Evolutionary conservation across 2,797 vertebrate genomes (phyloP).

Genomic region (Potorous gilbertii): DNA sequence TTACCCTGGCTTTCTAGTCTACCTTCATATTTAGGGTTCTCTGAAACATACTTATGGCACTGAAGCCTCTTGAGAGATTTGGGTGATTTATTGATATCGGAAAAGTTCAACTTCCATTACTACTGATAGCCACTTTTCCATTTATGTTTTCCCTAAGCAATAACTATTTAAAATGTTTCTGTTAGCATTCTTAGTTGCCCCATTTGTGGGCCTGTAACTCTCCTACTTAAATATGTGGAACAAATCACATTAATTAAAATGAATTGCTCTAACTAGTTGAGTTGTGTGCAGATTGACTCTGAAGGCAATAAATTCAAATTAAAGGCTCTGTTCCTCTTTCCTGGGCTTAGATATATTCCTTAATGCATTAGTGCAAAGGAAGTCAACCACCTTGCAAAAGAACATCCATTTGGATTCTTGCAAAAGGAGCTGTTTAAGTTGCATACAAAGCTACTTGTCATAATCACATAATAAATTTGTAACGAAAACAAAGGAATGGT

Average conservation of each 20-base stretch:
- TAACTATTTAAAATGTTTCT: conserved; percentile 73
- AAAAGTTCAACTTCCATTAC: conserved; percentile 77
- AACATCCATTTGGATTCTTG: conserved; percentile 51
- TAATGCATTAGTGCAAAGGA: conserved; percentile 49
- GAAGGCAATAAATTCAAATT: conserved; percentile 81
- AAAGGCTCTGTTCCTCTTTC: conserved; percentile 60
- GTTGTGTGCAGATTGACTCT: conserved; percentile 62
- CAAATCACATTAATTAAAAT: conserved; percentile 81
- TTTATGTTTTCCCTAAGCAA: conserved; percentile 74
- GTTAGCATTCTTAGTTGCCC: conserved; percentile 67
- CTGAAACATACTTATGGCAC: conserved; percentile 69
- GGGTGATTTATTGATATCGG: conserved; percentile 79
- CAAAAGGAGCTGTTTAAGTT: conserved; percentile 48
- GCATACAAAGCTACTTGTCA: conserved; percentile 19
- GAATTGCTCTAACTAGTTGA: conserved; percentile 62
- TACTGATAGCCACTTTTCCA: conserved; percentile 67
- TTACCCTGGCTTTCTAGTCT: conserved; percentile 70
- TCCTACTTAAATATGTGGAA: conserved; percentile 73
- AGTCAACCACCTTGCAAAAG: conserved; percentile 33
- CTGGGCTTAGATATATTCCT: conserved; percentile 55
- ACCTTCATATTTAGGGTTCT: conserved; percentile 51
- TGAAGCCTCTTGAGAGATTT: conserved; percentile 76
- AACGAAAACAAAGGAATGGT: conserved; percentile 41
- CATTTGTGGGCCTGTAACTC: conserved; percentile 69
- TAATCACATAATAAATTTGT: conserved; percentile 50